Percentiles rank a stretch among this genome's conserved stretches.
phyloP scores from a whole-genome alignment of 2,888 invertebrate species.

The Phyto melanocephala region DNA sequence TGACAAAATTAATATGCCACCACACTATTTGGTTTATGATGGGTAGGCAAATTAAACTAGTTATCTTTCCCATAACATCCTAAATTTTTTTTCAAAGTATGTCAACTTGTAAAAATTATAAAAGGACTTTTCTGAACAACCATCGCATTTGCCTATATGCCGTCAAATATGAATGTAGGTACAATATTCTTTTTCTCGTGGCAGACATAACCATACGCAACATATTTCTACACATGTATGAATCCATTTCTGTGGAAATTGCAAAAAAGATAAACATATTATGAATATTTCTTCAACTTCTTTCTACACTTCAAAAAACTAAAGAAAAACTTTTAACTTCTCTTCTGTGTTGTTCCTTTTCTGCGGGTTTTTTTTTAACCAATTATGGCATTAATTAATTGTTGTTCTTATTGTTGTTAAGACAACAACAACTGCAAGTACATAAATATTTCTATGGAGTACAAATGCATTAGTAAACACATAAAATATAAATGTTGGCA shows the following conservation, averaged over 20 bases:
- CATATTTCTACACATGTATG: slow-evolving; percentile 53
- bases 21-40: too few relatives aligned
- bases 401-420: slow-evolving; percentile 48
- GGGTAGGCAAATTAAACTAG: too few relatives aligned
- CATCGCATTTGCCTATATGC: too few relatives aligned
- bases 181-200: too few relatives aligned
- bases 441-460: background rate
- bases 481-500: slow-evolving; percentile 13
- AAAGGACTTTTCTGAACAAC: too few relatives aligned
- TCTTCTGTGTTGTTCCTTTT: background rate
- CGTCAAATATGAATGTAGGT: too few relatives aligned
- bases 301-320: slow-evolving; percentile 47
- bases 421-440: slow-evolving; percentile 23
- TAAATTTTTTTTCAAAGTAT: too few relatives aligned
- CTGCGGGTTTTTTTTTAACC: slow-evolving; percentile 35
- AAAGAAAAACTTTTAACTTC: slow-evolving; percentile 46
- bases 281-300: slow-evolving; percentile 47
- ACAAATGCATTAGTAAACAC: background rate
- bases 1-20: too few relatives aligned
- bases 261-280: slow-evolving; percentile 29
- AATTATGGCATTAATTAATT: slow-evolving; percentile 59
- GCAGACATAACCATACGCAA: background rate
- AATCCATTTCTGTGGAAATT: slow-evolving; percentile 52
- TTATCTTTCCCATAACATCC: too few relatives aligned
- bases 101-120: too few relatives aligned